Evolutionary conservation across 2,797 vertebrate genomes (phyloP), one percentile per base, ranked within the genome.

Genomic region (Anas bahamensis): DNA sequence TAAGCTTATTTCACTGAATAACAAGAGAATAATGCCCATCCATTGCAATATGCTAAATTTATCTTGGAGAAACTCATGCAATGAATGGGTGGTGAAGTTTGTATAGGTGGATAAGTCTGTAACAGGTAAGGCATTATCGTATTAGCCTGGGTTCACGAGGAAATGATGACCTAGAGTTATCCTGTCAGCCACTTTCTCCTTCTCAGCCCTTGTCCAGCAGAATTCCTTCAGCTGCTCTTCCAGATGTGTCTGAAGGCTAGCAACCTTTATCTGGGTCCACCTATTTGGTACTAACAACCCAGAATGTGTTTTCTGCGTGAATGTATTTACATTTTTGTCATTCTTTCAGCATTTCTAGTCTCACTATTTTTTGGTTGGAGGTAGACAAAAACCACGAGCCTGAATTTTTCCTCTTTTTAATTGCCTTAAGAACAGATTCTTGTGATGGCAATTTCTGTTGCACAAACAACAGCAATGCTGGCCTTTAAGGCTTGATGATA

Each of bases 11-110:
- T 84, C 28, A 53, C 29, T 79, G 7, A 3, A 31, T 28, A 28
- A 17, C 29, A 33, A 44, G 53, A 17, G 5, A 15, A 1, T 0
- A 35, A 59, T 1, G 57, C 41, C 24, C 9, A 1, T 33, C 37
- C 7, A 8, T 29, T 55, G 9, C 18, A 74, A 57, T 33, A 82
- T 65, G 31, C 33, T 64, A 4, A 41, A 15, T 1, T 77, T 60
- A 22, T 31, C 87, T 66, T 76, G 17, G 59, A 65, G 24, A 37
- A 71, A 23, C 10, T 26, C 22, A 31, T 70, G 55, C 48, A 3
- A 1, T 26, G 35, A 3, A 2, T 23, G n/a, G 37, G 1, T 39
- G 2, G 19, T 44, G 22, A 29, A 33, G 19, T 79, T 84, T 44
- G 16, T 60, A 10, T 23, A 48, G 29, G 17, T 12, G 11, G 35